Conservation (phyloP, 1,140 invertebrate genomes). For the Pissodes strobi region DNA sequence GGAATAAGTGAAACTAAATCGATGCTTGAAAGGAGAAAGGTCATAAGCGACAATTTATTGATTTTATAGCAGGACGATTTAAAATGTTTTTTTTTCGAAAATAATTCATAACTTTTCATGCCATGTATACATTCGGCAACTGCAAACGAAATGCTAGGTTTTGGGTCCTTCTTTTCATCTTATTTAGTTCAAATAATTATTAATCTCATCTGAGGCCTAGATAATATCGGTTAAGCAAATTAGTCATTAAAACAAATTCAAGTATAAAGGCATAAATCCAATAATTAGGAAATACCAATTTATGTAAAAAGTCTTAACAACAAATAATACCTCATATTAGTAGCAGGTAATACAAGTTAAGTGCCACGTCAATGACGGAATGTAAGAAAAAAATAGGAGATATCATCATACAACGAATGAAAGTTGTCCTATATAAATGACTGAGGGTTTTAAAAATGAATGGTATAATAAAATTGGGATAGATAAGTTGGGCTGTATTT, state of each 20-base stretch:
- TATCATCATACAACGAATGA: background rate
- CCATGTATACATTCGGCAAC: background rate
- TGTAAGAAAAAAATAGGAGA: background rate
- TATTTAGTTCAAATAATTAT: background rate
- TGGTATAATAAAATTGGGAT: background rate
- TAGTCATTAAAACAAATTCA: conserved; percentile 10
- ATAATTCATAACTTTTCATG: background rate
- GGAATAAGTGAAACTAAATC: too few relatives aligned
- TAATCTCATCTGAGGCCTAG: background rate
- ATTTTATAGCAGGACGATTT: too few relatives aligned
- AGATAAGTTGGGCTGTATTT: background rate
- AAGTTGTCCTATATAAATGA: background rate
- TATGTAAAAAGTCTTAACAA: conserved; percentile 1
- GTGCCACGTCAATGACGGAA: background rate
- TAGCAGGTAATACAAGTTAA: conserved; percentile 2
- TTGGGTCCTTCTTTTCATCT: background rate
- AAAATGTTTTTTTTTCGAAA: too few relatives aligned
- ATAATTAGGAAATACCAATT: background rate
- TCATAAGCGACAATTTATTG: background rate
- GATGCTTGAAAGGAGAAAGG: conserved; percentile 6
- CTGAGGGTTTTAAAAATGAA: background rate
- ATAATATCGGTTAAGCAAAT: conserved; percentile 4
- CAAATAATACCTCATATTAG: background rate
- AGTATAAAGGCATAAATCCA: conserved; percentile 5
- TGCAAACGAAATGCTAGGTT: background rate